Conservation (phyloP, 2,113 vertebrate genomes). For the Glaucomys volans region DNA sequence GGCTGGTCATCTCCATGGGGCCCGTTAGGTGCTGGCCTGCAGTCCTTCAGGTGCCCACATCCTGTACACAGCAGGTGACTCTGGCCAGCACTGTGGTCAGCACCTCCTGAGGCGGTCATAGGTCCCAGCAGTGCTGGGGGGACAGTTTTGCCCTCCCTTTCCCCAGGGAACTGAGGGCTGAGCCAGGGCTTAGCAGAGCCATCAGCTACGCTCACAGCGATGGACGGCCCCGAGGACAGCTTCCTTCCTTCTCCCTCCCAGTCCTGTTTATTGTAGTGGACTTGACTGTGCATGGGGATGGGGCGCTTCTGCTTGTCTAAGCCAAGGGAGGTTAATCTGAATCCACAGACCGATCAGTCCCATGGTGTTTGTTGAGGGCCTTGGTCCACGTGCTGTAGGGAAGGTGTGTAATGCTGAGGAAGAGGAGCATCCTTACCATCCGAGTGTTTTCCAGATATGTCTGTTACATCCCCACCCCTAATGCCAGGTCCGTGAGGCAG, state of each 20-base stretch:
- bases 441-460: background rate
- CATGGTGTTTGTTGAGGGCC: background rate
- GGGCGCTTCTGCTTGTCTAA: background rate
- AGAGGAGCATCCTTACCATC: background rate
- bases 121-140: background rate
- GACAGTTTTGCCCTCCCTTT: background rate
- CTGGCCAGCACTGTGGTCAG: rapidly evolving
- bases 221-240: background rate
- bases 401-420: background rate
- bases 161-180: slow-evolving; percentile 20
- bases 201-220: background rate
- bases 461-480: background rate
- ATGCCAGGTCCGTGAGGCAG: background rate
- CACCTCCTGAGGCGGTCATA: background rate
- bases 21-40: rapidly evolving
- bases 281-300: background rate
- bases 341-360: background rate
- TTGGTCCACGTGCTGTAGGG: background rate
- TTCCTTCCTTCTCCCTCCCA: background rate
- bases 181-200: background rate
- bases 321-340: background rate
- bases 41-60: rapidly evolving
- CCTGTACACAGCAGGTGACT: rapidly evolving
- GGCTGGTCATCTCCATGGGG: rapidly evolving
- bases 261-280: background rate